phyloP scores from a whole-genome alignment of 2,113 vertebrate species.

The Tapirus terrestris region DNA sequence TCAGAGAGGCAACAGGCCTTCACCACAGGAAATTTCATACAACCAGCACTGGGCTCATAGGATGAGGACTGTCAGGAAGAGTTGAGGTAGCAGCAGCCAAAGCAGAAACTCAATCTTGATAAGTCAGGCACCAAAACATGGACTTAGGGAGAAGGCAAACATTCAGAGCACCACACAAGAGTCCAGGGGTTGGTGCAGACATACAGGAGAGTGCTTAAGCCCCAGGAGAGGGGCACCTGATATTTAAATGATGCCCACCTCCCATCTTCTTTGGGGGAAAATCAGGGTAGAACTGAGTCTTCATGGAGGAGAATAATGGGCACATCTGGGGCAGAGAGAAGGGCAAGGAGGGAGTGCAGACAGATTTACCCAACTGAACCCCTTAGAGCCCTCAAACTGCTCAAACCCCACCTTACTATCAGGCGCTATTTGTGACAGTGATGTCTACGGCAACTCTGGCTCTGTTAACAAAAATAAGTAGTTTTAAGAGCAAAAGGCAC shows the following conservation, averaged over 20 bases:
- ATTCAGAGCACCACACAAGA: neutral
- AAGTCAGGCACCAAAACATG: neutral
- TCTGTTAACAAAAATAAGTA: neutral
- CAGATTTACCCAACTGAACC: neutral
- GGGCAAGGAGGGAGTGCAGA: neutral
- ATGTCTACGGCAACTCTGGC: neutral
- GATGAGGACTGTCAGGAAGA: neutral
- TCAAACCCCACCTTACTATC: neutral
- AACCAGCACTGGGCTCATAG: neutral
- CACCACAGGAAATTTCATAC: neutral
- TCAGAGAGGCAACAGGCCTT: neutral
- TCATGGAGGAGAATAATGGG: neutral
- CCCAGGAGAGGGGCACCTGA: neutral
- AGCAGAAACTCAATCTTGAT: neutral
- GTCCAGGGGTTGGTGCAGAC: neutral
- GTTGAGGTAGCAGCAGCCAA: neutral
- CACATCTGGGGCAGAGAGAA: neutral
- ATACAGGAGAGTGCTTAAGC: neutral
- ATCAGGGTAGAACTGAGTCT: neutral
- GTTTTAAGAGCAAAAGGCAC: neutral
- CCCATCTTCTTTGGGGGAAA: neutral
- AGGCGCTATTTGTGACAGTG: neutral
- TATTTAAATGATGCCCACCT: neutral
- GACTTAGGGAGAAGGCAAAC: neutral
- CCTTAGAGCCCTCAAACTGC: neutral